A percentile compares a stretch with the other conserved stretches of the same genome.
Conservation (phyloP, 2,888 invertebrate species). For the Stramonita haemastoma region DNA sequence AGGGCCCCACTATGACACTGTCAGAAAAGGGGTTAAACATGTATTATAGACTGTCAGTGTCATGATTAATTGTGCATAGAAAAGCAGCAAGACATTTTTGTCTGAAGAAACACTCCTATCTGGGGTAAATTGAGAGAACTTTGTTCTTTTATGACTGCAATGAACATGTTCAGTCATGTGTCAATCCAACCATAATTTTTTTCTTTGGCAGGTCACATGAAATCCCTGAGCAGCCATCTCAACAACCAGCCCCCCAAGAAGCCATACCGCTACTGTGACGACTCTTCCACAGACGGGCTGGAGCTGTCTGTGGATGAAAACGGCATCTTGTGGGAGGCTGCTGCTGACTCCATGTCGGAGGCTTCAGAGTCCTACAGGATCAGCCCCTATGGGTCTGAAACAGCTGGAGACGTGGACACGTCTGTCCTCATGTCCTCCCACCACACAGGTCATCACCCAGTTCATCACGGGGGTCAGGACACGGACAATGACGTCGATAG, state of each 20-base stretch:
- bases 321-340: slow-evolving; percentile 65
- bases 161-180: too few relatives aligned
- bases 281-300: slow-evolving; percentile 32
- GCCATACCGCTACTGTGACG: not conserved
- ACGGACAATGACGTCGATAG: slow-evolving; percentile 33
- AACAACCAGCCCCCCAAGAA: slow-evolving; percentile 8
- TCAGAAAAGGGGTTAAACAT: too few relatives aligned
- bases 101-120: not conserved
- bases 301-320: slow-evolving; percentile 63
- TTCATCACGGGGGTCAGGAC: not conserved
- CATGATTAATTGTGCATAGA: not conserved
- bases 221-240: not conserved
- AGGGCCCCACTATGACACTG: too few relatives aligned
- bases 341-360: slow-evolving; percentile 47
- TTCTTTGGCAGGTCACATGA: not conserved
- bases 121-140: not conserved
- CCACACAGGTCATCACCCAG: not conserved
- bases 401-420: slow-evolving; percentile 50
- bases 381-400: slow-evolving; percentile 60
- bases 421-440: slow-evolving; percentile 40
- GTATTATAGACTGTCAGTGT: not conserved
- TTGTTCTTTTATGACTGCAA: too few relatives aligned
- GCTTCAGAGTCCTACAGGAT: slow-evolving; percentile 54
- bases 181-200: not conserved
- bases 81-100: not conserved